A percentile compares a stretch with the other conserved stretches of the same genome.
Conservation (phyloP, 2,888 invertebrate genomes). For the Hedychridium roseum region DNA sequence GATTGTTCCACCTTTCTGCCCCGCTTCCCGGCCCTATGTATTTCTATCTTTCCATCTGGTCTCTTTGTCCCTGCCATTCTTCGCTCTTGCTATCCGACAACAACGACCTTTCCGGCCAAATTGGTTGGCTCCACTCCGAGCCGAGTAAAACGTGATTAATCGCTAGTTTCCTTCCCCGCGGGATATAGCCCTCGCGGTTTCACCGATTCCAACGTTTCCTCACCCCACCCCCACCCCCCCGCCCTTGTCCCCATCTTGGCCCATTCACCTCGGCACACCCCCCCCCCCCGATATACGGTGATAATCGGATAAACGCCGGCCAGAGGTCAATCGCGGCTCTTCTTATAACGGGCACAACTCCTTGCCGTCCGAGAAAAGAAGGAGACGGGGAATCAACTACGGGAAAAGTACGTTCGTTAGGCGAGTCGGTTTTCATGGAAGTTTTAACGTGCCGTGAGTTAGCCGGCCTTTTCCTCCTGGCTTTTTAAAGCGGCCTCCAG, state of each 20-base stretch:
- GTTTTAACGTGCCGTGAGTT: too few species aligned
- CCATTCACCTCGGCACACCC: conserved; percentile 2
- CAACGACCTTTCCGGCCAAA: conserved; percentile 55
- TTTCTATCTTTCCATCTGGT: conserved; percentile 5
- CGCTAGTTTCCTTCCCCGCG: conserved; percentile 41
- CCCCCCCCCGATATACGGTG: conserved; percentile 29
- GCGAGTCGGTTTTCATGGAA: conserved; percentile 3
- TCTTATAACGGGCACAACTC: conserved; percentile 10
- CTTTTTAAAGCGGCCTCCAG: too few species aligned
- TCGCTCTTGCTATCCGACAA: conserved; percentile 44
- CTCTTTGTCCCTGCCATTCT: conserved; percentile 10
- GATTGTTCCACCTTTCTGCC: conserved; percentile 35
- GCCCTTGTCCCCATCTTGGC: background rate
- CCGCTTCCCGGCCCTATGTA: conserved; percentile 17
- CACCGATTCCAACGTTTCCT: conserved; percentile 18
- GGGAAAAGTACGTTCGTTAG: conserved; percentile 32
- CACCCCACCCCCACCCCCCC: conserved; percentile 6
- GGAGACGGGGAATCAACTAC: background rate
- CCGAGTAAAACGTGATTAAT: conserved; percentile 55
- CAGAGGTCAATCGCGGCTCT: conserved; percentile 49
- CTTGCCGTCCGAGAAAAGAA: conserved; percentile 13
- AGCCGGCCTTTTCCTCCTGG: too few species aligned
- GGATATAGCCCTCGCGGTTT: conserved; percentile 28
- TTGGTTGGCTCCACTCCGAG: conserved; percentile 47
- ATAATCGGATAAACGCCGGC: conserved; percentile 55